Evolutionary conservation across 2,113 vertebrate genomes (phyloP).

Genomic region (Phasianus colchicus): DNA sequence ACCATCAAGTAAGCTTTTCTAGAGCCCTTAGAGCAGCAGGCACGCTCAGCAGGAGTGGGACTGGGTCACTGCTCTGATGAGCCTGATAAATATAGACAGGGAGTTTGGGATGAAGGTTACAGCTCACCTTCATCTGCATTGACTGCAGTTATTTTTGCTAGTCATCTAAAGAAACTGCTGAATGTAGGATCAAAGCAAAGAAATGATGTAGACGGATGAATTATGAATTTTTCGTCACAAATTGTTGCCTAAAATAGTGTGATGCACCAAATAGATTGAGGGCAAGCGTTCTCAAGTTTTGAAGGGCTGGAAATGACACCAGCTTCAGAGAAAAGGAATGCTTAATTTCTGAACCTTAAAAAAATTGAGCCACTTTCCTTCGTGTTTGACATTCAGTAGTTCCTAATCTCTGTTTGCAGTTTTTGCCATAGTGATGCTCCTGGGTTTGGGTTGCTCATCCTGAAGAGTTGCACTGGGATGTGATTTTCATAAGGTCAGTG

Average conservation of each 20-base stretch:
- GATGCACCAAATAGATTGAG: conserved; percentile 16
- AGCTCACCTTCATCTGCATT: neutral
- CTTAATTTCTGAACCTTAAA: neutral
- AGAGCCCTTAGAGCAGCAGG: neutral
- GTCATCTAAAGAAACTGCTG: conserved; percentile 28
- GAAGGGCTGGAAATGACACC: neutral
- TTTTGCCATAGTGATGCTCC: neutral
- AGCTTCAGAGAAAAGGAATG: neutral
- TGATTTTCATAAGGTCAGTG: neutral
- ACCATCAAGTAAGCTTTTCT: neutral
- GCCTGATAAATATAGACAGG: neutral
- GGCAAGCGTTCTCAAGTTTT: neutral
- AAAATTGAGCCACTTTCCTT: neutral
- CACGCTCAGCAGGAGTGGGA: neutral
- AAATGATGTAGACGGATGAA: conserved; percentile 4
- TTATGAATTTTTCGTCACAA: conserved; percentile 49
- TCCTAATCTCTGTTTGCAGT: neutral
- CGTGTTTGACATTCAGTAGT: neutral
- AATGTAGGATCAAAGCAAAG: conserved; percentile 40
- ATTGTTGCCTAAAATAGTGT: conserved; percentile 18
- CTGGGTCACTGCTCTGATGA: neutral
- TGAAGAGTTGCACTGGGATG: neutral
- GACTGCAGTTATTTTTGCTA: conserved; percentile 40
- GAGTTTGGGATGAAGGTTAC: neutral
- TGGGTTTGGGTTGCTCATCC: neutral